Evolutionary conservation across 30 jellyfish, hydroid and myxozoan genomes (phyloP), one percentile per base, ranked within the genome.

Genomic region (Aurelia aurita complex sp. Pacific): DNA sequence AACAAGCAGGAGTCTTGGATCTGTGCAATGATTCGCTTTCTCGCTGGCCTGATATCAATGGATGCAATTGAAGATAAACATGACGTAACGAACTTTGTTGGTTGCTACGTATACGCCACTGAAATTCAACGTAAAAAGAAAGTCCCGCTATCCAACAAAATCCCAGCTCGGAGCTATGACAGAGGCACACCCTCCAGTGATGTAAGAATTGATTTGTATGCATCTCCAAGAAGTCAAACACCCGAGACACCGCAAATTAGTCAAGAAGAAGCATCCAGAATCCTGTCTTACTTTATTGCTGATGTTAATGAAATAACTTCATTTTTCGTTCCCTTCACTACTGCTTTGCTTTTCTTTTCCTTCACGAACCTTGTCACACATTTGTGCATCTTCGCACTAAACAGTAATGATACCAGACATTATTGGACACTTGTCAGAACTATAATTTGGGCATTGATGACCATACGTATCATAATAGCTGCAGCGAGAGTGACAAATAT

Each of bases 351-450:
- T 10, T 90, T 90, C 60, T 90, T 90, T 77, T 85, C 96, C 0
- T 76, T 85, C 67, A 82, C 91, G 14, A 85, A 90, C 89, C 85
- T 90, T 59, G 82, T 80, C 50, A 83, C 96, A 4, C 97, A 90
- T 66, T 64, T 79, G 50, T 77, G 88, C 60, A 61, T 90, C 38
- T 73, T 83, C 74, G 89, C 90, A 3, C 64, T 74, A 42, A 66
- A 69, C 34, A 40, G 66, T n/a, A 5, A 62, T 54, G 88, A 73
- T 3, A 64, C 40, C 63, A 74, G 78, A 36, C 59, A 73, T 46
- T 72, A 66, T 23, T 90, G 97, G 97, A 90, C 97, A 50, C 71
- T 90, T 15, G 80, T 79, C 51, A 77, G 97, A 72, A 90, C 97
- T 1, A 67, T 84, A 2, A 55, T 90, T 4, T 90, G 91, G 89